Evolutionary conservation across 92 coral and sea anemone genomes (phyloP).

Genomic region (Umimayanthus chanpuru): DNA sequence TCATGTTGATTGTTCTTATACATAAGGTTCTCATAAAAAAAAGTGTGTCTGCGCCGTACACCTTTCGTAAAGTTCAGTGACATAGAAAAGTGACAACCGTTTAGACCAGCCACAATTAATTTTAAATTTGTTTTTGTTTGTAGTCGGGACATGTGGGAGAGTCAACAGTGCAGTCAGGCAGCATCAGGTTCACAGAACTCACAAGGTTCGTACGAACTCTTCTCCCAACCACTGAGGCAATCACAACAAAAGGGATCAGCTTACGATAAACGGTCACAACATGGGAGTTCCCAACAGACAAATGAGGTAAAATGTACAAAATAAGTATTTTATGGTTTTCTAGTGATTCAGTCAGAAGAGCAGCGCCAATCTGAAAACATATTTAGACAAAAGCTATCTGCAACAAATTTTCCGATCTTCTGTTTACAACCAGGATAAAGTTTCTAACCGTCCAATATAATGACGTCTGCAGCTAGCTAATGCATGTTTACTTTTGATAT

Average conservation of each 20-base stretch:
- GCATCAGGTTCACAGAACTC: conserved; percentile 84
- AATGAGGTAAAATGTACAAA: conserved; percentile 61
- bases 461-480: no score
- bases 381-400: neutral
- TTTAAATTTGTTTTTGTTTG: neutral
- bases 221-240: conserved; percentile 63
- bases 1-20: no score
- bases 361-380: neutral
- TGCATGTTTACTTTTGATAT: no score
- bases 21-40: no score
- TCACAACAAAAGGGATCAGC: conserved; percentile 72
- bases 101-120: neutral
- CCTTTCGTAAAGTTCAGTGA: neutral
- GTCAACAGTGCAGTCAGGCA: conserved; percentile 79
- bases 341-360: neutral
- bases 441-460: no score
- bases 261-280: conserved; percentile 66
- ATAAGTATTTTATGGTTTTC: neutral
- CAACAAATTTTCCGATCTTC: no score
- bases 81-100: no score
- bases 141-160: conserved; percentile 87
- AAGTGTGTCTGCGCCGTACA: neutral
- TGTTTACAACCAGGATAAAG: no score
- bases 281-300: conserved; percentile 66
- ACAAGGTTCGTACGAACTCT: conserved; percentile 84